These are phyloP conservation scores for Lophotriccus pileatus DNA, from an alignment of 2,797 vertebrate genomes.

Conservation along the genomic window DNA sequence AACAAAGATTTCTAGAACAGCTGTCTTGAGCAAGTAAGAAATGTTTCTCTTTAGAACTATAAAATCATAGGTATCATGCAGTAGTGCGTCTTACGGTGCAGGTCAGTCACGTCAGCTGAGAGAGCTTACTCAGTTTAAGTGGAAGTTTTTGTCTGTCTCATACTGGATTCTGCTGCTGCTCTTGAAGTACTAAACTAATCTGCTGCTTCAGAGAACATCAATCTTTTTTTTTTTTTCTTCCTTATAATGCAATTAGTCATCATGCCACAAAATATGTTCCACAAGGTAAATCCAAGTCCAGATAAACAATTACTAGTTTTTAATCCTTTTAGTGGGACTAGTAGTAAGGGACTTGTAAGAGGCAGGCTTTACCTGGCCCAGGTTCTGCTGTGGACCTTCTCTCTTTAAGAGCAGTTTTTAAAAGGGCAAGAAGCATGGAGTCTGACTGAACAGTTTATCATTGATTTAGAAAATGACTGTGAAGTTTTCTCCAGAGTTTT, in stretches of 20 bases:
- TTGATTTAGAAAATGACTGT: neutral
- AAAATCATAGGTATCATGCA: fast-evolving
- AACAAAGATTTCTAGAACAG: neutral
- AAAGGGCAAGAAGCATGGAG: neutral
- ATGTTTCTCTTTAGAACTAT: neutral
- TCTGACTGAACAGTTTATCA: neutral
- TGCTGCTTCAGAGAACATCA: neutral
- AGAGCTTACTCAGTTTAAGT: neutral
- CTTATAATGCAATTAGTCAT: neutral
- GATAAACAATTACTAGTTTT: neutral
- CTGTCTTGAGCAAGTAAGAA: neutral
- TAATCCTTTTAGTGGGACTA: neutral
- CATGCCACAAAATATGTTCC: neutral
- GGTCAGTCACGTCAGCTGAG: neutral
- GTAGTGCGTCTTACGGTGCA: fast-evolving
- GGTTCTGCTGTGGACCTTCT: neutral
- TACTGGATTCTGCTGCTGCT: neutral
- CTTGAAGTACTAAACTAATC: neutral
- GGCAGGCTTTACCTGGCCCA: neutral
- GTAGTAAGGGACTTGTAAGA: neutral
- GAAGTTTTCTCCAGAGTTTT: neutral
- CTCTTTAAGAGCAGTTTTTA: neutral
- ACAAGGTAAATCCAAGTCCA: neutral
- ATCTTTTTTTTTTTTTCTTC: neutral
- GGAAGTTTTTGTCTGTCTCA: neutral